Percentiles rank a stretch among this genome's conserved stretches.
Evolutionary conservation across 2,113 vertebrate species (phyloP).

Genomic region (Sinocyclocheilus anshuiensis): DNA sequence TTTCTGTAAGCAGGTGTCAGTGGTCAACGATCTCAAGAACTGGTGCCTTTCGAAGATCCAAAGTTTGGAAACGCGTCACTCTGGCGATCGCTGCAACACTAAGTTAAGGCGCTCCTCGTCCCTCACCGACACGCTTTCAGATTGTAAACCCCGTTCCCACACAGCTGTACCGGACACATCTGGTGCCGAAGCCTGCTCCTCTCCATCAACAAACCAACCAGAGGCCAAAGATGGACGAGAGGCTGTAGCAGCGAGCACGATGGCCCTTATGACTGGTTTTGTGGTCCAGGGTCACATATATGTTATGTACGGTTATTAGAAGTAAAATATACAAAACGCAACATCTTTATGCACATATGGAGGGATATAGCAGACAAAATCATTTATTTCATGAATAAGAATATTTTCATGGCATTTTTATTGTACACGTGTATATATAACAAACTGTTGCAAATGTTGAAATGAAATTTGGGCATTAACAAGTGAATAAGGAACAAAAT

Average conservation of each 20-base stretch:
- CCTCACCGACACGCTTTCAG: constrained; percentile 73
- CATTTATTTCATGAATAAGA: neutral
- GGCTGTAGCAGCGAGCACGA: constrained; percentile 7
- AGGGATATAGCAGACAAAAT: neutral
- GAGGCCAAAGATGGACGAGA: constrained; percentile 51
- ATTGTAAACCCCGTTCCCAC: constrained; percentile 62
- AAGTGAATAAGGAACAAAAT: no score
- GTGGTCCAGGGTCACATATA: neutral
- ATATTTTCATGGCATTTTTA: no score
- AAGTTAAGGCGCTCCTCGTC: constrained; percentile 78
- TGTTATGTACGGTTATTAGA: neutral
- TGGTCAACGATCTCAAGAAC: constrained; percentile 89
- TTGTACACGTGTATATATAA: neutral
- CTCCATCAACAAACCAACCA: neutral
- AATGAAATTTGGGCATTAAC: no score
- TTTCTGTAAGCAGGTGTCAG: constrained; percentile 77
- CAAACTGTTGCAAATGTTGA: neutral
- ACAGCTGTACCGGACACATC: constrained; percentile 49
- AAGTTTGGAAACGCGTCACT: constrained; percentile 84
- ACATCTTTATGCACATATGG: neutral
- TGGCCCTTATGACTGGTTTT: no score
- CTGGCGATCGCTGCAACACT: constrained; percentile 76
- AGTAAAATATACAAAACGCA: neutral
- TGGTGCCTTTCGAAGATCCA: constrained; percentile 96
- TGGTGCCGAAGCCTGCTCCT: neutral